A percentile compares a stretch with the other conserved stretches of the same genome.
These are phyloP conservation scores for Salticus scenicus DNA, from an alignment of 2,888 invertebrate species.

Conservation along the genomic window DNA sequence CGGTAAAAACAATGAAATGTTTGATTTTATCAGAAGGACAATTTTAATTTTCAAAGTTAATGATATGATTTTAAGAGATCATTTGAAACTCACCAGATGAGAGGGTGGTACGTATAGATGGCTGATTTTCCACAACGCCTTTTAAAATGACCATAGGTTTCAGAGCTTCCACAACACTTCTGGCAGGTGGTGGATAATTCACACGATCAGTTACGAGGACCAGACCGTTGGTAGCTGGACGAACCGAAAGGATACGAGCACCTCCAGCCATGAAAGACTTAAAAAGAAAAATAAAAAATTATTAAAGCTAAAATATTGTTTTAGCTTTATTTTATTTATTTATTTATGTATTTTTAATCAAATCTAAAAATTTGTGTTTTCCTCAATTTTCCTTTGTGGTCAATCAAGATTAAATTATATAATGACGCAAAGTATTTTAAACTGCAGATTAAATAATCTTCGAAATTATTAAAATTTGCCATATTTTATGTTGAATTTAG, in stretches of 20 bases:
- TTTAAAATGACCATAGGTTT: constrained; percentile 19
- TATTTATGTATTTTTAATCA: too few relatives aligned
- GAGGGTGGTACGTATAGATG: constrained; percentile 6
- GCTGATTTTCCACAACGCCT: constrained; percentile 11
- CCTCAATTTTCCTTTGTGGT: too few relatives aligned
- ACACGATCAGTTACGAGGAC: constrained; percentile 56
- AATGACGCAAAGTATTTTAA: too few relatives aligned
- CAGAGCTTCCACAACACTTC: constrained; percentile 37
- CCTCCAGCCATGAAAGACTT: constrained; percentile 57
- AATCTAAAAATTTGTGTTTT: too few relatives aligned
- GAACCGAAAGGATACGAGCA: constrained; percentile 40
- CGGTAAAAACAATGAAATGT: too few relatives aligned
- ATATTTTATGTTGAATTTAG: too few relatives aligned
- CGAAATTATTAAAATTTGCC: too few relatives aligned
- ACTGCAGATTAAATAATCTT: too few relatives aligned
- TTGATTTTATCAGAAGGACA: too few relatives aligned
- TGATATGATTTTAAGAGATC: not conserved
- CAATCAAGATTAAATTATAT: too few relatives aligned
- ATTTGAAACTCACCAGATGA: constrained; percentile 14
- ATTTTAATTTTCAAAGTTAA: too few relatives aligned
- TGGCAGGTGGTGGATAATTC: constrained; percentile 39
- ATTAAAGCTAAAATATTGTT: not conserved
- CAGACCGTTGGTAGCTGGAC: constrained; percentile 43
- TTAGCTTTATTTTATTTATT: not conserved
- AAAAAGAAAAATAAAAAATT: not conserved